Base-by-base conservation (phyloP, 2,797 vertebrate species). In the Anomalospiza imberbis region DNA sequence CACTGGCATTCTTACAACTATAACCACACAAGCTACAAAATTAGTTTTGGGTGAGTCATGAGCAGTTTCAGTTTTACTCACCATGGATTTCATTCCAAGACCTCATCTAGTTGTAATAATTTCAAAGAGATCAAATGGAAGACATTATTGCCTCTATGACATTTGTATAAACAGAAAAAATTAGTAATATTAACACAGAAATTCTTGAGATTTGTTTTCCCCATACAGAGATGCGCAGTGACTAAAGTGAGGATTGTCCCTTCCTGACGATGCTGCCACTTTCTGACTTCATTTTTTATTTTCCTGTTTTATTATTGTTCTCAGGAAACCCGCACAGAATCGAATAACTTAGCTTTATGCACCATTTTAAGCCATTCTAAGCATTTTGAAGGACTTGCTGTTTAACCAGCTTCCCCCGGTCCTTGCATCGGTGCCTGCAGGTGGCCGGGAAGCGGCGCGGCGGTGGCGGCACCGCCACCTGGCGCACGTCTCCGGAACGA, bases 391-490 rank as follows among this genome's bases (percentile, higher is more conserved):
- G 34, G 34, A 21, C 38, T 42, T 48, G 17, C 38, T 53, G 18
- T 42, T 53, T 15, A 65, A 51, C 6, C 17, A 32, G 26, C 12
- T 36, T 22, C 12, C 15, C 12, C 22, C 13, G 10, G 1, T 17
- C 10, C 32, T 31, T 22, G 53, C 7, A 3, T 2, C 10, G 10
- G 10, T 17, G 21, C 29, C 20, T 2, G 38, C 24, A 0, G 24
- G 31, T 12, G 67, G 54, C 60, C 53, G 75, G 71, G 63, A 21
- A 57, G 47, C 13, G 9, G 50, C 25, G 6, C 54, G 40, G 31
- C 55, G 7, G 34, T 8, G 31, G 60, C 24, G 6, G 20, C 38
- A 85, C 42, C 90, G 94, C 97, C 97, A 95, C 89, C 96, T 95
- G 79, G 76, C 88, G 94, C 77, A 6, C 67, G 32, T 32, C 36